Conservation (phyloP, 2,797 vertebrate genomes). For the Sorex maritimensis region DNA sequence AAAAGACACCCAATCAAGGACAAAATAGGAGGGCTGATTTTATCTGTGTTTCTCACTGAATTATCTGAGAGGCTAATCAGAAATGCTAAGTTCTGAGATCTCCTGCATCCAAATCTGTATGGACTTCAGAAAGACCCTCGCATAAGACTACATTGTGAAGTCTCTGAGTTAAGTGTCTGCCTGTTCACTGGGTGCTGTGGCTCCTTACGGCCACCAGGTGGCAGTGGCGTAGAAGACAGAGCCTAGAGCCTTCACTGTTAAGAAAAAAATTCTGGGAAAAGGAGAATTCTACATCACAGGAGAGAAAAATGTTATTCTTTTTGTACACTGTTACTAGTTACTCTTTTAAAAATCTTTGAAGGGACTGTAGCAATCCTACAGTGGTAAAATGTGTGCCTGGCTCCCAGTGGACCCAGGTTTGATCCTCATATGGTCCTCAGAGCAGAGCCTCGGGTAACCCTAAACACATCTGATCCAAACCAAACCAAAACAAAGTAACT, state of each 20-base stretch:
- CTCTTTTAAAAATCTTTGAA: background rate
- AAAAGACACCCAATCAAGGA: background rate
- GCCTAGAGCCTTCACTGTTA: background rate
- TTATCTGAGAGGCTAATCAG: background rate
- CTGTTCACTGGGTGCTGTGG: background rate
- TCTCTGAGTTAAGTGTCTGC: background rate
- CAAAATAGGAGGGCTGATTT: background rate
- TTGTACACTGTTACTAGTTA: background rate
- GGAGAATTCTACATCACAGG: background rate
- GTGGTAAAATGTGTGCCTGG: too few species aligned
- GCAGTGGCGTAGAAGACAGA: background rate
- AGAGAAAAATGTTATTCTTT: background rate
- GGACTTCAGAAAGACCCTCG: background rate
- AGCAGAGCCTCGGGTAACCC: too few species aligned
- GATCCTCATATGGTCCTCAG: too few species aligned
- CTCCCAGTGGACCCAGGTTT: too few species aligned
- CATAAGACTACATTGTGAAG: background rate
- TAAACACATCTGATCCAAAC: too few species aligned
- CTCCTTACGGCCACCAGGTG: conserved; percentile 63
- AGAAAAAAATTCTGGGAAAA: background rate
- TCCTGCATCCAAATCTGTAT: background rate
- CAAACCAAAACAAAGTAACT: background rate
- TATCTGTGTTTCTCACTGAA: background rate
- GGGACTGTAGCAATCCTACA: too few species aligned
- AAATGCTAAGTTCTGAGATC: background rate